Evolutionary conservation across 1,140 invertebrate species (phyloP).

Genomic region (Teleopsis dalmanni): DNA sequence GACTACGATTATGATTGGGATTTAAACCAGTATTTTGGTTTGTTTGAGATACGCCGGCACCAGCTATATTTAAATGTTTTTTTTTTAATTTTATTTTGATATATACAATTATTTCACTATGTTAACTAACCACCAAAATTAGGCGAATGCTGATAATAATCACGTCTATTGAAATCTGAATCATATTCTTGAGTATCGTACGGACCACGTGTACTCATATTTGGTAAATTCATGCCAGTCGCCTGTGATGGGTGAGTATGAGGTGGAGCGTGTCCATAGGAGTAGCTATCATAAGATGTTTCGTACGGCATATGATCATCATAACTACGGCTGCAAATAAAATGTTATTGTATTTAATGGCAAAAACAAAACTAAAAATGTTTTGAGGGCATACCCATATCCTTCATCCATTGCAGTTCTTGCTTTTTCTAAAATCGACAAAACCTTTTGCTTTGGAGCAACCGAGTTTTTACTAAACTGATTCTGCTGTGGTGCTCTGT

Average conservation of each 20-base stretch:
- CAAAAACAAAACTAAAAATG: background rate
- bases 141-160: constrained; percentile 40
- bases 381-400: constrained; percentile 48
- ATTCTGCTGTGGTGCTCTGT: constrained; percentile 3
- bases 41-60: constrained; percentile 17
- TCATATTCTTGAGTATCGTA: constrained; percentile 37
- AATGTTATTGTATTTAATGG: background rate
- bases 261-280: constrained; percentile 26
- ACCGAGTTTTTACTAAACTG: constrained; percentile 46
- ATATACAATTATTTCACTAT: background rate
- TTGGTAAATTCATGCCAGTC: constrained; percentile 13
- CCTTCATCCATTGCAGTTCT: constrained; percentile 70
- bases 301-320: constrained; percentile 36
- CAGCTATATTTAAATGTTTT: constrained; percentile 10
- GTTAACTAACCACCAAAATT: constrained; percentile 27
- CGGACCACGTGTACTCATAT: constrained; percentile 18
- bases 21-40: constrained; percentile 33
- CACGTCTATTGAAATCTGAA: constrained; percentile 31
- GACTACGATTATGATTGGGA: constrained; percentile 40
- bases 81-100: background rate
- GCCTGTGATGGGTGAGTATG: constrained; percentile 20
- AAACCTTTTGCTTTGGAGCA: constrained; percentile 67
- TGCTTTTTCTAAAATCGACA: constrained; percentile 74
- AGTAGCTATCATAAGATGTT: constrained; percentile 30
- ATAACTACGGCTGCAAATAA: constrained; percentile 30